Percentiles rank a stretch among this genome's conserved stretches.
Conservation (phyloP, 2,113 vertebrate genomes). For the Ciconia maguari region DNA sequence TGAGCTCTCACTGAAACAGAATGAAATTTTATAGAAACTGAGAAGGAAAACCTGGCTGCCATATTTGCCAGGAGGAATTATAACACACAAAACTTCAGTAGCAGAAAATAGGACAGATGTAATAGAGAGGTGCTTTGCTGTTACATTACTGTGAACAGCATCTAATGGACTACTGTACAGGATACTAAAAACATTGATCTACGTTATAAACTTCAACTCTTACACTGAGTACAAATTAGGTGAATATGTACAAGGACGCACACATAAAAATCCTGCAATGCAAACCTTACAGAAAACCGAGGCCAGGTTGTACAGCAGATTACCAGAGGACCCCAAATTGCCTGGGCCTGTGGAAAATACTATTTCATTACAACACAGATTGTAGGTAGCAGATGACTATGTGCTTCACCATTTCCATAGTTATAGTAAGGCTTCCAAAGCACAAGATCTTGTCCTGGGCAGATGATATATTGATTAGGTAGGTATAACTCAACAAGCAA, state of each 20-base stretch:
- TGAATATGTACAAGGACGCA: background rate
- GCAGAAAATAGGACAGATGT: background rate
- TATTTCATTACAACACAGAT: background rate
- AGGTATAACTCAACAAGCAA: background rate
- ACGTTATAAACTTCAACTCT: background rate
- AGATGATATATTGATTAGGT: background rate
- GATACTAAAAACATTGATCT: background rate
- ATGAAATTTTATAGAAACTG: background rate
- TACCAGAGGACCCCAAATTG: background rate
- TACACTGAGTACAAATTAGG: background rate
- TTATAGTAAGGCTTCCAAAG: background rate
- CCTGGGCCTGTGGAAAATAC: background rate
- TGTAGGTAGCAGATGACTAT: background rate
- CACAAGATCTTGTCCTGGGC: background rate
- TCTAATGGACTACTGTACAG: background rate
- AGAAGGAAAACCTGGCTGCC: background rate
- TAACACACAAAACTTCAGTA: background rate
- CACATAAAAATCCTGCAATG: background rate
- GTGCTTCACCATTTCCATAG: background rate
- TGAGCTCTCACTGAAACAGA: background rate
- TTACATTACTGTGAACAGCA: background rate
- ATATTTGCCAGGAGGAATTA: background rate
- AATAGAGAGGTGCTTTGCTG: background rate
- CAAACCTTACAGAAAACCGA: background rate
- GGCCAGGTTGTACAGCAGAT: background rate